Evolutionary conservation across 2,113 vertebrate genomes (phyloP), one percentile per base, ranked within the genome.

Genomic region (Clinocottus analis): DNA sequence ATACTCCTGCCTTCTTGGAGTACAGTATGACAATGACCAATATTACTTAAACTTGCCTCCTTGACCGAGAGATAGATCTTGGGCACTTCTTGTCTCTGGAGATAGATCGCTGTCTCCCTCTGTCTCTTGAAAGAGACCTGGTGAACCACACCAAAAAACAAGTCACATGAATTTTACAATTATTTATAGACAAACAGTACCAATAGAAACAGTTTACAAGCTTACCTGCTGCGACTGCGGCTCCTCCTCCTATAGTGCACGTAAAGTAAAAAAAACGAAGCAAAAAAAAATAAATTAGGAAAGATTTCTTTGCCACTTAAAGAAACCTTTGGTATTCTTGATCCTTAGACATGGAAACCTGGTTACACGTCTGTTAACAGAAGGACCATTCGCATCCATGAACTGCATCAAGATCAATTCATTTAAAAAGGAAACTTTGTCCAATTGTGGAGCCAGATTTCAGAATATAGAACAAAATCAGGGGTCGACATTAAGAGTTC

Each of bases 51-150:
- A 53, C 37, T 23, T 93, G 98, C 98, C 97, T 99, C 90, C 96
- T 96, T 87, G 97, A 99, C 91, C 97, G 95, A 85, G 97, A 99
- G 80, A 99, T 96, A 33, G 97, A 99, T 77, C 96, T 96, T 61
- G 97, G 98, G 63, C 96, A 96, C 93, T 98, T 98, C 95, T 97
- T 97, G 87, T 99, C 97, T 89, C 96, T 93, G 85, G 98, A 99
- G 37, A 98, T 90, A 77, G 98, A 99, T 33, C 97, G 95, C 86
- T 98, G 97, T 95, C 96, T 97, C 84, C 97, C 96, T 90, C 93
- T 96, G 87, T 99, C 97, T 96, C 96, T 97, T 88, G 97, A 99
- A 86, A 96, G 91, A 93, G 97, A 99, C 95, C 98, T 99, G 82
- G 35, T 74, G 17, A 65, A 67, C 9, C 35, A 69, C 23, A 9